phyloP scores from a whole-genome alignment of 2,888 invertebrate species.

The Tetranychus truncatus region DNA sequence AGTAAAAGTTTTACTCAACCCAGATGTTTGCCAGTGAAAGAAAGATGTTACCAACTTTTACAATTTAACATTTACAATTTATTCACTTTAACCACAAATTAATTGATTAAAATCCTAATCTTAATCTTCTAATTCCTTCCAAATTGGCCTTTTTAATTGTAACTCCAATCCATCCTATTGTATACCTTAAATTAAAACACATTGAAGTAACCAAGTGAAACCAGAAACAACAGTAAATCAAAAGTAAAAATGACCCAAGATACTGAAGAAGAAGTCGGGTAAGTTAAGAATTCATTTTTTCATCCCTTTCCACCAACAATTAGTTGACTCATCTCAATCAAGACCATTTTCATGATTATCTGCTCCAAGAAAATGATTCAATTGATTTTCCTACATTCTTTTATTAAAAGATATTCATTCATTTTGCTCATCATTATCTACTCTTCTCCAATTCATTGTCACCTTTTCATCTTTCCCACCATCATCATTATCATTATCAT shows the following conservation, averaged over 20 bases:
- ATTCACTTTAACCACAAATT: background rate
- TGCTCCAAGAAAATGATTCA: too few relatives aligned
- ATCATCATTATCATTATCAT: background rate
- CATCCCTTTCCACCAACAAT: background rate
- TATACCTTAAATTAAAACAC: too few relatives aligned
- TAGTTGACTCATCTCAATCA: too few relatives aligned
- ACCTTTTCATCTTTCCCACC: background rate
- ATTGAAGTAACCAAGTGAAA: background rate
- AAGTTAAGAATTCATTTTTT: background rate
- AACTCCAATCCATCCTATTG: background rate
- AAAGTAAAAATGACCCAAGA: background rate
- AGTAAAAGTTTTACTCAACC: too few relatives aligned
- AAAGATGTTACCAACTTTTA: too few relatives aligned
- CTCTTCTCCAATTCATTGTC: background rate
- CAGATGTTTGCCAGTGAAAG: too few relatives aligned
- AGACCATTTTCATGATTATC: too few relatives aligned
- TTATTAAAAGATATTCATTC: too few relatives aligned
- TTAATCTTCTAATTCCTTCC: background rate
- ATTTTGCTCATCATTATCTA: too few relatives aligned
- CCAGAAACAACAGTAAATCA: background rate
- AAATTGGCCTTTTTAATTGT: background rate
- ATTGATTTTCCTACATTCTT: too few relatives aligned
- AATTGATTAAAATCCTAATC: background rate
- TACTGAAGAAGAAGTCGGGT: constrained; percentile 7
- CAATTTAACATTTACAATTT: too few relatives aligned